Percentiles rank a stretch among this genome's conserved stretches.
Evolutionary conservation across 2,888 invertebrate species (phyloP).

Genomic region (Leptogaster cylindrica): DNA sequence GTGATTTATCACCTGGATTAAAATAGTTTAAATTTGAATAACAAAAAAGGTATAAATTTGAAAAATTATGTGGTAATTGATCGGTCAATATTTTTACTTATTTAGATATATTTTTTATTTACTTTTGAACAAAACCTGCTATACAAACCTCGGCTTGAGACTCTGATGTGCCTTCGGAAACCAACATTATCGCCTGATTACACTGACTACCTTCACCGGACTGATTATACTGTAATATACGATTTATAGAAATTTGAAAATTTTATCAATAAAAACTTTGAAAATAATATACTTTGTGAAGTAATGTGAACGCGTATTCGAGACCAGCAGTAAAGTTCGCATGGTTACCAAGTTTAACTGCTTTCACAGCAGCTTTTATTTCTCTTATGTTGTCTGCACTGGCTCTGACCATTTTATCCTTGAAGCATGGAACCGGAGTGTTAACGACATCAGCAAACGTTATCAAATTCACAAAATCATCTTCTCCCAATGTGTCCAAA

Average conservation of each 20-base stretch:
- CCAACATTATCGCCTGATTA: slow-evolving; percentile 97
- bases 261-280: background rate
- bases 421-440: slow-evolving; percentile 89
- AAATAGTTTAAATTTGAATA: background rate
- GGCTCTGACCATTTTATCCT: slow-evolving; percentile 86
- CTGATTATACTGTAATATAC: slow-evolving; percentile 72
- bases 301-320: slow-evolving; percentile 88
- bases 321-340: slow-evolving; percentile 93
- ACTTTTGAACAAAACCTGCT: too few relatives aligned
- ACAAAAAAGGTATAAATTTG: background rate
- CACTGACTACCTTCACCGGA: slow-evolving; percentile 89
- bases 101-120: too few relatives aligned
- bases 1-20: slow-evolving; percentile 67
- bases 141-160: slow-evolving; percentile 66
- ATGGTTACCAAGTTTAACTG: slow-evolving; percentile 76
- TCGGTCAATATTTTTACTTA: too few relatives aligned
- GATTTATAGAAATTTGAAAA: slow-evolving; percentile 43
- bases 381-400: slow-evolving; percentile 82
- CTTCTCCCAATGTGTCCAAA: slow-evolving; percentile 92
- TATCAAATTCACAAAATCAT: slow-evolving; percentile 96
- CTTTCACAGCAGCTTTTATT: slow-evolving; percentile 77
- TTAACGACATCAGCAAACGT: slow-evolving; percentile 84
- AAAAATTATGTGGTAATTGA: background rate
- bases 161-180: slow-evolving; percentile 89
- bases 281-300: slow-evolving; percentile 75